A percentile compares a stretch with the other conserved stretches of the same genome.
phyloP scores from a whole-genome alignment of 2,797 vertebrate genomes.

The Chromobotia macracanthus region DNA sequence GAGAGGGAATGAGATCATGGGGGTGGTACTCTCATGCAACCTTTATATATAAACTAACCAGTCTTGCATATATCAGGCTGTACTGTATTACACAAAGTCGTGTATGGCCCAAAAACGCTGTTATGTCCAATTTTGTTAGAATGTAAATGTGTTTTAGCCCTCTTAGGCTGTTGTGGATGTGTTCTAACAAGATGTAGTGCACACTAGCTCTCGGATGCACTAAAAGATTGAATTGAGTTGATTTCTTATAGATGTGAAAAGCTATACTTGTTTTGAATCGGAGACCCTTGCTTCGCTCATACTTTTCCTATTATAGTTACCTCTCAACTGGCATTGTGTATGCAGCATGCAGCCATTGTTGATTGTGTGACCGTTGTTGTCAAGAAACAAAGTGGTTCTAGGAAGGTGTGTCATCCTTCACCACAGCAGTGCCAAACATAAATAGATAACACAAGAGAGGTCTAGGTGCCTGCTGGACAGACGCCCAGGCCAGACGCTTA shows the following conservation, averaged over 20 bases:
- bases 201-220: slow-evolving; percentile 24
- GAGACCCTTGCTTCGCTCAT: slow-evolving; percentile 48
- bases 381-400: slow-evolving; percentile 51
- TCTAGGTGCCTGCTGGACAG: slow-evolving; percentile 43
- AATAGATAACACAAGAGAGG: slow-evolving; percentile 57
- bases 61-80: slow-evolving; percentile 10
- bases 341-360: slow-evolving; percentile 44
- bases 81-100: not conserved
- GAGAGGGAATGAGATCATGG: slow-evolving; percentile 21
- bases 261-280: slow-evolving; percentile 55
- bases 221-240: slow-evolving; percentile 26
- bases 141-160: slow-evolving; percentile 36
- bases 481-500: slow-evolving; percentile 30
- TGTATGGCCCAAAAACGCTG: slow-evolving; percentile 19
- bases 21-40: slow-evolving; percentile 14
- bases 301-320: slow-evolving; percentile 64
- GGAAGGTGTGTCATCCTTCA: slow-evolving; percentile 63
- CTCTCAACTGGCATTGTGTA: slow-evolving; percentile 54
- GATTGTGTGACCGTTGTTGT: slow-evolving; percentile 61
- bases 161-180: not conserved
- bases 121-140: slow-evolving; percentile 25
- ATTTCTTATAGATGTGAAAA: slow-evolving; percentile 51
- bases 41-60: slow-evolving; percentile 26
- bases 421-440: slow-evolving; percentile 58
- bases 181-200: slow-evolving; percentile 37